A percentile compares a stretch with the other conserved stretches of the same genome.
phyloP scores from a whole-genome alignment of 1,140 invertebrate species.

The Drosophila ogumai region DNA sequence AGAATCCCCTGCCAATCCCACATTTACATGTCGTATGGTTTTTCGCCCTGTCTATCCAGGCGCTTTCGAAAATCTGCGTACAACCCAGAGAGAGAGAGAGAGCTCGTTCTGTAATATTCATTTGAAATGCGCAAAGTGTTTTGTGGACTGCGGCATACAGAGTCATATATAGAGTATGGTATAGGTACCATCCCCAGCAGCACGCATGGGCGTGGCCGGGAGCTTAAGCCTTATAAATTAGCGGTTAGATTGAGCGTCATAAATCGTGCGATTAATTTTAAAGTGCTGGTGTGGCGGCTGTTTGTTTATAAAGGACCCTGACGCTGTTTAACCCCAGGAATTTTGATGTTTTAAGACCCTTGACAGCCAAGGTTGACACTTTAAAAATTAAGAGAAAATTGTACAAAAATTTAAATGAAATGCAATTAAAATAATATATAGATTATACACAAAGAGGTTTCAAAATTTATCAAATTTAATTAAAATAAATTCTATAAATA shows the following conservation, averaged over 20 bases:
- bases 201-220: conserved; percentile 13
- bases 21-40: conserved; percentile 8
- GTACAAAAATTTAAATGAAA: not conserved
- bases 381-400: not conserved
- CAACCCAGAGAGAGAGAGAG: not conserved
- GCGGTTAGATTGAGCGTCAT: conserved; percentile 80
- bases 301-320: conserved; percentile 60
- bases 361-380: conserved; percentile 18
- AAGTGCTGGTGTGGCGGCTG: conserved; percentile 56
- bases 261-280: conserved; percentile 78
- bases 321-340: not conserved
- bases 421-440: not conserved
- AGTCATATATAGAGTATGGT: not conserved
- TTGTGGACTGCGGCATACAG: conserved; percentile 41
- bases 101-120: conserved; percentile 54
- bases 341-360: conserved; percentile 1
- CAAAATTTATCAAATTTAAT: no score
- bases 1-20: conserved; percentile 6
- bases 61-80: conserved; percentile 55
- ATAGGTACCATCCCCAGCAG: not conserved
- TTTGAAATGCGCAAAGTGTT: conserved; percentile 74
- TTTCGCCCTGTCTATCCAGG: conserved; percentile 11
- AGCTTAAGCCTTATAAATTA: conserved; percentile 75
- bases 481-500: not conserved
- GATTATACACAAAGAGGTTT: no score